Base-by-base conservation (phyloP, 2,888 invertebrate species). In the Perizoma flavofasciatum region DNA sequence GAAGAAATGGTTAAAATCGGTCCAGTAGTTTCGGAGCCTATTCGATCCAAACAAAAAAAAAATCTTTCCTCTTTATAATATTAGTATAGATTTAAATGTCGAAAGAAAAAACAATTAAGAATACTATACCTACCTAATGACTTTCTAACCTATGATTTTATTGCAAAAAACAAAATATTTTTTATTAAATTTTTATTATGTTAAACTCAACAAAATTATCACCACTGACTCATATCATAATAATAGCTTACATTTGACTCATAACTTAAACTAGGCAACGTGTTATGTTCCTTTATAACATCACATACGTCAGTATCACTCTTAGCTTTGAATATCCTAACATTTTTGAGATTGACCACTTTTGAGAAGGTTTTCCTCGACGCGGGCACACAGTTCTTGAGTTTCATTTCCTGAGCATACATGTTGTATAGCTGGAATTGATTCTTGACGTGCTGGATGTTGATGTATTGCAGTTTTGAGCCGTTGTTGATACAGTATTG, bases 331-430 rank as follows among this genome's bases (percentile, higher is more conserved):
- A 87, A 86, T 34, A 88, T 77, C 59, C 77, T 78, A 0, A 88
- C 48, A 67, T 85, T 82, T 11, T 78, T 86, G 9, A 56, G 53
- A 22, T 11, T 55, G 0, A 83, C 59, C 0, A 85, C 86, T 71
- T 82, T 85, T 0, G 80, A 69, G 10, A 88, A 88, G 0, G 88
- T 88, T 33, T 87, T 88, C 6, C 88, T 81, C 0, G 87, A 88
- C 0, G 86, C 87, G 0, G 86, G 78, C 0, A 9, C 57, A 0
- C 73, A 9, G 0, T 67, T 69, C 11, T 69, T 70, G 0, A 9
- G 6, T 34, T 70, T 77, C 78, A 83, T 82, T 9, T 82, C 81
- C 53, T 67, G 76, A 0, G 74, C 71, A 49, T 88, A 88, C 6
- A 75, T 49, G 52, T 73, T 79, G 47, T 86, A 88, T 0, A 88